Conservation (phyloP, 2,888 invertebrate genomes). For the Girardia tigrina region DNA sequence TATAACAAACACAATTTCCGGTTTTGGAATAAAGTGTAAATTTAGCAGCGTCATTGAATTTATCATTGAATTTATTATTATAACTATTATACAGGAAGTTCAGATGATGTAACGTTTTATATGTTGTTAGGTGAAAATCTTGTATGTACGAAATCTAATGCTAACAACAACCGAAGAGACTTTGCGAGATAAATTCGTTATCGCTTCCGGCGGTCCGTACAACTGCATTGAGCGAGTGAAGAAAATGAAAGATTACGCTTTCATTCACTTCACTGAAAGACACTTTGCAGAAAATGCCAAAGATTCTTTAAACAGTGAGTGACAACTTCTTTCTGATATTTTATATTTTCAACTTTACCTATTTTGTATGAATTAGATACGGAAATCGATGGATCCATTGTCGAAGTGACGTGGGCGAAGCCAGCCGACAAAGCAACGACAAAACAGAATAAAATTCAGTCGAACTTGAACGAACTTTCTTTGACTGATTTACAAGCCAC, state of each 20-base stretch:
- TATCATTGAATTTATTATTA: background rate
- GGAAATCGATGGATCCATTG: constrained; percentile 34
- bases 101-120: background rate
- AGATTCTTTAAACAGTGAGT: constrained; percentile 11
- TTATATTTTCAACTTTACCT: background rate
- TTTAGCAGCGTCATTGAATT: background rate
- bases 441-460: constrained; percentile 15
- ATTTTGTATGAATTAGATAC: constrained; percentile 25
- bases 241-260: constrained; percentile 37
- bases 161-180: constrained; percentile 54
- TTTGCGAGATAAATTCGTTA: constrained; percentile 52
- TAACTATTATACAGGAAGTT: background rate
- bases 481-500: background rate
- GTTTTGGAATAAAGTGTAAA: background rate
- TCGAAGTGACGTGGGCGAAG: constrained; percentile 51
- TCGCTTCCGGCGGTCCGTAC: constrained; percentile 39
- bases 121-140: constrained; percentile 59
- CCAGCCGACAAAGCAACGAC: constrained; percentile 48
- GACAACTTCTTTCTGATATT: background rate
- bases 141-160: constrained; percentile 62
- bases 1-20: background rate
- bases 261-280: constrained; percentile 37
- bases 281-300: constrained; percentile 29
- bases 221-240: constrained; percentile 36
- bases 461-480: background rate